Evolutionary conservation across 2,797 vertebrate species (phyloP).

Genomic region (Peromyscus nudipes): DNA sequence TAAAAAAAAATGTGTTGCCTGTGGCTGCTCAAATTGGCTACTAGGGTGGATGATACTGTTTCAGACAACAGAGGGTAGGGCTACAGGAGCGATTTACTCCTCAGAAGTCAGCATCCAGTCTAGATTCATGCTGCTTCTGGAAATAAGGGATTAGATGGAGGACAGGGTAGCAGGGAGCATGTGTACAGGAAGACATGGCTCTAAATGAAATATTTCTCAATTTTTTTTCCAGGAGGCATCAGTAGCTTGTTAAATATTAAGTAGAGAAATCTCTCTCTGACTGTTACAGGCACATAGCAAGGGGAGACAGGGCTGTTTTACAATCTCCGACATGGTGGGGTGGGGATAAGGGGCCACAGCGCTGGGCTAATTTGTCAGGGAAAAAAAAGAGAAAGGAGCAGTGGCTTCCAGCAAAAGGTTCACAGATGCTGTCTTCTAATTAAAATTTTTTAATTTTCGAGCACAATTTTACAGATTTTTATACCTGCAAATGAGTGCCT

Average conservation of each 20-base stretch:
- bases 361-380: slow-evolving; percentile 83
- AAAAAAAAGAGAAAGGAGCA: slow-evolving; percentile 45
- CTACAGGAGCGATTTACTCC: neutral
- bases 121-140: neutral
- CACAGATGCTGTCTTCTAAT: slow-evolving; percentile 90
- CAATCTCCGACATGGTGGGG: slow-evolving; percentile 68
- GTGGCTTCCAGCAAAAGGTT: slow-evolving; percentile 79
- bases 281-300: slow-evolving; percentile 65
- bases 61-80: neutral
- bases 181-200: neutral
- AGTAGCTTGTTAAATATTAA: slow-evolving; percentile 88
- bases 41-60: neutral
- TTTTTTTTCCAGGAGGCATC: slow-evolving; percentile 72
- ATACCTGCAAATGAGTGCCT: slow-evolving; percentile 77
- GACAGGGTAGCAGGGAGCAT: neutral
- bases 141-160: slow-evolving; percentile 45
- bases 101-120: slow-evolving; percentile 10
- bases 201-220: slow-evolving; percentile 62
- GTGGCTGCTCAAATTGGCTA: neutral
- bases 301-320: slow-evolving; percentile 71
- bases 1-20: neutral
- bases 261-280: slow-evolving; percentile 77
- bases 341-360: slow-evolving; percentile 69
- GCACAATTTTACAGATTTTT: slow-evolving; percentile 75
- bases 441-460: slow-evolving; percentile 88